Evolutionary conservation across 2,888 invertebrate species (phyloP).

Genomic region (Ischnura elegans): DNA sequence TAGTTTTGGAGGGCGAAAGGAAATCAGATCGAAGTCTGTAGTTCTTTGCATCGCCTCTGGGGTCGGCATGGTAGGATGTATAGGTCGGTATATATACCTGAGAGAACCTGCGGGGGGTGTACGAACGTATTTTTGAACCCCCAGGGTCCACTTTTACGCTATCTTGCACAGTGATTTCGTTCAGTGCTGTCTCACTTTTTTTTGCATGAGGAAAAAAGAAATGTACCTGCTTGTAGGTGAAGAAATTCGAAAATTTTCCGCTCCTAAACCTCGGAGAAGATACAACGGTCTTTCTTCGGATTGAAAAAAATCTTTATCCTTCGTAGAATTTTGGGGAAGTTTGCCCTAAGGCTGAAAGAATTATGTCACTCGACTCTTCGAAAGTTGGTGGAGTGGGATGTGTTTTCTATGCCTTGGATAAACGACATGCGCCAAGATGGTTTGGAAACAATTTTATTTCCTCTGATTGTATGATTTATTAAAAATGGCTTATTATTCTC

Average conservation of each 20-base stretch:
- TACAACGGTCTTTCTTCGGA: background rate
- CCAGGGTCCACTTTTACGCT: background rate
- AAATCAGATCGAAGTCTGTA: constrained; percentile 13
- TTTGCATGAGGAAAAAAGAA: background rate
- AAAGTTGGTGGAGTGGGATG: no score
- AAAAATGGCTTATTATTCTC: no score
- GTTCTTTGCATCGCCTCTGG: background rate
- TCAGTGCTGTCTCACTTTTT: background rate
- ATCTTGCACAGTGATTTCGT: background rate
- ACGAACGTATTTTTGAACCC: background rate
- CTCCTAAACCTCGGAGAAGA: background rate
- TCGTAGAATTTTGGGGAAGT: background rate
- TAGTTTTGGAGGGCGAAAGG: background rate
- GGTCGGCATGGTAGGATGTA: background rate
- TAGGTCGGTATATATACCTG: background rate
- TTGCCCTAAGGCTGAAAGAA: background rate
- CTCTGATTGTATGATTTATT: no score
- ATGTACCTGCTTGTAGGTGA: background rate
- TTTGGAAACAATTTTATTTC: no score
- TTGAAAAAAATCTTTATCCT: background rate
- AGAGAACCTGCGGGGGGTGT: background rate
- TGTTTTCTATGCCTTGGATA: no score
- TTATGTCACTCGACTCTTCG: no score
- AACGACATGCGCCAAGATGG: no score
- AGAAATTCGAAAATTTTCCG: constrained; percentile 8